Evolutionary conservation across 2,113 vertebrate genomes (phyloP), one percentile per base, ranked within the genome.

Genomic region (Kryptolebias marmoratus): DNA sequence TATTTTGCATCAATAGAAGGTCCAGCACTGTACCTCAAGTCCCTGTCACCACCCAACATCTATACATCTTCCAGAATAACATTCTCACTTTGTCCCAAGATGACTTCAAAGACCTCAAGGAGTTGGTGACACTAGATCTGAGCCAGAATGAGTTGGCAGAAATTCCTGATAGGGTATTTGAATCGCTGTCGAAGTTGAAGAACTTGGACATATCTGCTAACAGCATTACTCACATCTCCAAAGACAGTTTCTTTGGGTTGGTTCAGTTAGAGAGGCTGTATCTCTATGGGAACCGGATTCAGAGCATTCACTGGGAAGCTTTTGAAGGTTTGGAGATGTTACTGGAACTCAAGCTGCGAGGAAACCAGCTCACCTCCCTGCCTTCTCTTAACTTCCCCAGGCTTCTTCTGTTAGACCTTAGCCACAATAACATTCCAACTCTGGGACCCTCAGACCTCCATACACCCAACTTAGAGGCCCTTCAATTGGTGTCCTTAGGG

Each of bases 121-220:
- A 93, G 59, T 88, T 98, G 73, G 94, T 94, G 80, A 83, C 96
- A 75, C 66, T 98, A 50, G 96, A 98, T 86, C 89, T 98, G 65
- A 96, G 96, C 0, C 96, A 97, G 89, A 98, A 98, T 86, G 91
- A 93, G 63, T 88, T 98, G 60, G 50, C 85, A 16, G 92, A 91
- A 79, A 91, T 98, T 81, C 96, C 95, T 1, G 89, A 88, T 0
- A 79, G 93, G 1, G 92, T 95, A 54, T 98, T 98, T 82, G 93
- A 93, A 86, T 94, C 93, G 8, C 92, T 98, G 9, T 77, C 88
- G 0, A 91, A 93, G 59, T 93, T 98, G 0, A 93, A 93, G 84
- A 98, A 98, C 89, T 92, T 98, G 61, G 96, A 98, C 80, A 87
- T 98, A 44, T 96, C 96, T 0, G 91, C 92, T 44, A 98, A 98